phyloP scores from a whole-genome alignment of 1,140 invertebrate genomes.

The Galendromus occidentalis region DNA sequence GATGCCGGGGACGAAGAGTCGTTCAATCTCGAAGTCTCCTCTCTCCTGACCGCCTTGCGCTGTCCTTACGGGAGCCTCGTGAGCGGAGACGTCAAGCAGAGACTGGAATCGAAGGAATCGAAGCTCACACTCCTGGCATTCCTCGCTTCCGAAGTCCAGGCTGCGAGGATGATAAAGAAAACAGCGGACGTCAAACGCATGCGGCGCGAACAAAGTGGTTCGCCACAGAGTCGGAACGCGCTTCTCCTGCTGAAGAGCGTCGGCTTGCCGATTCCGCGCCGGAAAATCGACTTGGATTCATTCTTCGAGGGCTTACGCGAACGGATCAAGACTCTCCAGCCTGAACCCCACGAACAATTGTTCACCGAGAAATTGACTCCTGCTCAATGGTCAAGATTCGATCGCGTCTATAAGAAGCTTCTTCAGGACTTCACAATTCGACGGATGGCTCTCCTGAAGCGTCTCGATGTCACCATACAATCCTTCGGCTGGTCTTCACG shows the following conservation, averaged over 20 bases:
- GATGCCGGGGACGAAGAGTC: not conserved
- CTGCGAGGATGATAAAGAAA: not conserved
- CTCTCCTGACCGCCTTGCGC: not conserved
- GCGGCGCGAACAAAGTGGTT: not conserved
- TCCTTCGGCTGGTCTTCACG: not conserved
- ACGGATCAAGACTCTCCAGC: not conserved
- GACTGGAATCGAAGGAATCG: not conserved
- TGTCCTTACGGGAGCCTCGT: not conserved
- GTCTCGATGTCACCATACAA: not conserved
- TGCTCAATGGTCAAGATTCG: not conserved
- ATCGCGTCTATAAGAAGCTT: not conserved
- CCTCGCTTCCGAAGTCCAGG: not conserved
- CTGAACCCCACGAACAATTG: not conserved
- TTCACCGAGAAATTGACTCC: not conserved
- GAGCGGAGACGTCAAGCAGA: not conserved
- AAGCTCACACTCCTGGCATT: not conserved
- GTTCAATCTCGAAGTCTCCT: not conserved
- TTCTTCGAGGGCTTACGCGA: not conserved
- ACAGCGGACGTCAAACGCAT: not conserved
- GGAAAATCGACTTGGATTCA: not conserved
- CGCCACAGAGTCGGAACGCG: not conserved
- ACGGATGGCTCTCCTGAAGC: conserved; percentile 7
- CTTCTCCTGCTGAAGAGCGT: not conserved
- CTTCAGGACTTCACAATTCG: not conserved
- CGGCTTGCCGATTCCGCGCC: not conserved